Conservation (phyloP, 2,888 invertebrate species). For the Leptarthrus brevirostris region DNA sequence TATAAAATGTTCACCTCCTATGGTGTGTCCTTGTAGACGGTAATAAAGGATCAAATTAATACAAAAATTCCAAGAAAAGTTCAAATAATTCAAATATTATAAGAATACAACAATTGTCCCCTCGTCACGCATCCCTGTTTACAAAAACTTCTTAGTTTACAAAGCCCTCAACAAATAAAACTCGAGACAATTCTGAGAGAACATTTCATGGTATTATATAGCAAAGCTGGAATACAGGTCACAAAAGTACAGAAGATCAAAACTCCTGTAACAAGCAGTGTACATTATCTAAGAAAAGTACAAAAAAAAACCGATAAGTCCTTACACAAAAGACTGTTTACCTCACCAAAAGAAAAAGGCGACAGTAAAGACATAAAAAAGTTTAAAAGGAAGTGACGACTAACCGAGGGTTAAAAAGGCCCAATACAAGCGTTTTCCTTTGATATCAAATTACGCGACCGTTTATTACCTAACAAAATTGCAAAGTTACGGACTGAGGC, state of each 20-base stretch:
- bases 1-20: no score
- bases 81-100: no score
- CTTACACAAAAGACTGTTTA: constrained; percentile 8
- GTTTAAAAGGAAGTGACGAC: constrained; percentile 40
- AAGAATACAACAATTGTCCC: no score
- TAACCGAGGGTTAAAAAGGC: constrained; percentile 33
- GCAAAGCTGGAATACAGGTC: constrained; percentile 11
- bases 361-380: constrained; percentile 35
- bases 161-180: no score
- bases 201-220: neutral
- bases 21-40: no score
- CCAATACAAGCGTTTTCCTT: constrained; percentile 29
- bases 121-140: no score
- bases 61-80: no score
- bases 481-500: constrained; percentile 13
- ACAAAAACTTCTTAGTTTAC: no score
- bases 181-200: no score
- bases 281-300: constrained; percentile 12
- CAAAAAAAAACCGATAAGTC: constrained; percentile 24
- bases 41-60: no score
- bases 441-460: constrained; percentile 43
- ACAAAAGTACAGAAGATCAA: constrained; percentile 17
- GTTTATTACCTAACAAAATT: constrained; percentile 42
- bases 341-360: constrained; percentile 19
- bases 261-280: constrained; percentile 7